These are phyloP conservation scores for Mobula hypostoma DNA, from an alignment of 2,113 vertebrate species.

Conservation along the genomic window DNA sequence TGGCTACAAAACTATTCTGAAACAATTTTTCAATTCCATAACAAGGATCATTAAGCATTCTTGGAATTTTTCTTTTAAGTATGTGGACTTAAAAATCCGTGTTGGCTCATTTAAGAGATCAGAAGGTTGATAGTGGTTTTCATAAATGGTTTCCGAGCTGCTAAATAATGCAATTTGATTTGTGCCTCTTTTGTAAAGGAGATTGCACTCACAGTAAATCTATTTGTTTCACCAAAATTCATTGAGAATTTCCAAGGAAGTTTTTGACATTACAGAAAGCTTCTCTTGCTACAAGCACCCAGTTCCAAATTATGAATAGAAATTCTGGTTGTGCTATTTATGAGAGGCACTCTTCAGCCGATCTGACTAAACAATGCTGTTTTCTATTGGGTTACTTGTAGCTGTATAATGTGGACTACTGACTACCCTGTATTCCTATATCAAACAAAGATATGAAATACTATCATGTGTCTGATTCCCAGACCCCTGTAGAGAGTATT, in stretches of 20 bases:
- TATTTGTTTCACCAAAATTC: neutral
- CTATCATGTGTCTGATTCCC: no score
- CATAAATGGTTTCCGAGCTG: neutral
- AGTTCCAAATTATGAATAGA: neutral
- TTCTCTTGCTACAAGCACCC: neutral
- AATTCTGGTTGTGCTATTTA: neutral
- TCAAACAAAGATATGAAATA: neutral
- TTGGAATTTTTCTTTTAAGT: neutral
- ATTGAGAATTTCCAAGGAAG: neutral
- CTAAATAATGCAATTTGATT: neutral
- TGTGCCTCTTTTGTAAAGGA: neutral
- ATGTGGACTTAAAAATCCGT: neutral
- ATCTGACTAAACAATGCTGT: neutral
- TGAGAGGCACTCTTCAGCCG: neutral
- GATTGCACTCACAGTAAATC: neutral
- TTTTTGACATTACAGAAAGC: neutral
- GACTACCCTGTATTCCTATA: neutral
- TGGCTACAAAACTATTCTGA: neutral
- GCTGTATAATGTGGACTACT: neutral
- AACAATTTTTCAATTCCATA: neutral
- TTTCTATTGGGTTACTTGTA: neutral
- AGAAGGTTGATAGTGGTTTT: slow-evolving; percentile 13
- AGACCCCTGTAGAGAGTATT: no score
- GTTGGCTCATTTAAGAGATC: neutral
- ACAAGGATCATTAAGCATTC: neutral